Evolutionary conservation across 2,888 invertebrate genomes (phyloP).

Genomic region (Neoascia interrupta): DNA sequence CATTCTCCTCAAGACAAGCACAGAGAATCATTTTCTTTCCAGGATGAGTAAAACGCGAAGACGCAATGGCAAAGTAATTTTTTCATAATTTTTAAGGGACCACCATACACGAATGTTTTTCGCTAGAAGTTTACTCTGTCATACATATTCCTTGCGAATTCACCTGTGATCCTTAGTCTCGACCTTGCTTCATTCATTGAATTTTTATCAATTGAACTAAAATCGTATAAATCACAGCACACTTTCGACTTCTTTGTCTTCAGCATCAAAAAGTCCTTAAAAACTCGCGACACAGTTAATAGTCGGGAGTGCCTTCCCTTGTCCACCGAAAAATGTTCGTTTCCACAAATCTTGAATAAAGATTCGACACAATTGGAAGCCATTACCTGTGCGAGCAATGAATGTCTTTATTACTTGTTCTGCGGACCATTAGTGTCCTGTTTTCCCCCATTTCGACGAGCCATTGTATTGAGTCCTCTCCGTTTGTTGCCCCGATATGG

Average conservation of each 20-base stretch:
- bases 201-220: not conserved
- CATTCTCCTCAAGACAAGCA: no score
- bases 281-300: conserved; percentile 55
- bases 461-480: conserved; percentile 7
- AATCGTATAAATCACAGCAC: not conserved
- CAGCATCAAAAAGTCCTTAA: conserved; percentile 1
- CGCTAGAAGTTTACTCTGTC: no score
- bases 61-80: no score
- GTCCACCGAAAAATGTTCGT: conserved; percentile 46
- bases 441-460: conserved; percentile 19
- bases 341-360: conserved; percentile 38
- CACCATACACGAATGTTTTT: no score
- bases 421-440: conserved; percentile 59
- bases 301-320: conserved; percentile 36
- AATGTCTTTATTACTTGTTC: conserved; percentile 68
- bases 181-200: not conserved
- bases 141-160: not conserved
- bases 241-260: not conserved
- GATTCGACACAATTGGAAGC: conserved; percentile 41
- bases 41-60: no score
- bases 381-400: conserved; percentile 54
- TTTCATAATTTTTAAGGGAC: no score
- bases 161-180: not conserved
- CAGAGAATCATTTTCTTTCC: no score
- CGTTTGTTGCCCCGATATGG: not conserved